Base-by-base conservation (phyloP, 2,888 invertebrate genomes). In the Hirtodrosophila trivittata region DNA sequence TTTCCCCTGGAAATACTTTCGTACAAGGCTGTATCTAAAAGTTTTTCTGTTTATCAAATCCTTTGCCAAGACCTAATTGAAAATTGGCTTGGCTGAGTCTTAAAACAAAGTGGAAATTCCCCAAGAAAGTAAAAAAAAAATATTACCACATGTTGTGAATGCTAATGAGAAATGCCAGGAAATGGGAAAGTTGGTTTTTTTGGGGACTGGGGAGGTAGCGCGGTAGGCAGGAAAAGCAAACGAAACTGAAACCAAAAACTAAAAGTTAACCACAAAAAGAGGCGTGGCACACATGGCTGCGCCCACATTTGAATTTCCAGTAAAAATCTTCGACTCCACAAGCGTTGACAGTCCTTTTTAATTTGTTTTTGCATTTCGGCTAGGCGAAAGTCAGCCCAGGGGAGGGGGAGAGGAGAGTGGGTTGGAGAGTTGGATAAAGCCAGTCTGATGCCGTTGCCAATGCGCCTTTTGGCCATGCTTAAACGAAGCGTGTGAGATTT, bases 401-500 rank as follows among this genome's bases (percentile, higher is more conserved):
- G 13, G 51, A 13, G 25, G 21, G 14, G 12, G 21, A 12, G n/a
- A 1, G 10, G 4, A n/a, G 25, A n/a, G 13, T 1, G 28, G 33
- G 1, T 28, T 28, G 28, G 9, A 28, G 28, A n/a, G 28, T 4
- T 2, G 28, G 5, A 9, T 9, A 28, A 28, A 65, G 64, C 39
- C 58, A 35, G 58, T 14, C 12, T 50, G 57, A 35, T 39, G 52
- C n/a, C 57, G 25, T 56, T 56, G 56, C 56, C 50, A 62, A 62
- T 62, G 43, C 39, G 28, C 50, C 32, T 45, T 18, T 57, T 55
- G 13, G 35, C 43, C 63, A 49, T 37, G 57, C 46, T 66, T 50
- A 63, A 78, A 74, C 78, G 77, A 78, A 80, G 84, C 81, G 66
- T 78, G 74, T 74, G 81, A 70, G 66, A 80, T 78, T 78, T 76